Conservation (phyloP, 2,113 vertebrate species). For the Lamprotornis superbus region DNA sequence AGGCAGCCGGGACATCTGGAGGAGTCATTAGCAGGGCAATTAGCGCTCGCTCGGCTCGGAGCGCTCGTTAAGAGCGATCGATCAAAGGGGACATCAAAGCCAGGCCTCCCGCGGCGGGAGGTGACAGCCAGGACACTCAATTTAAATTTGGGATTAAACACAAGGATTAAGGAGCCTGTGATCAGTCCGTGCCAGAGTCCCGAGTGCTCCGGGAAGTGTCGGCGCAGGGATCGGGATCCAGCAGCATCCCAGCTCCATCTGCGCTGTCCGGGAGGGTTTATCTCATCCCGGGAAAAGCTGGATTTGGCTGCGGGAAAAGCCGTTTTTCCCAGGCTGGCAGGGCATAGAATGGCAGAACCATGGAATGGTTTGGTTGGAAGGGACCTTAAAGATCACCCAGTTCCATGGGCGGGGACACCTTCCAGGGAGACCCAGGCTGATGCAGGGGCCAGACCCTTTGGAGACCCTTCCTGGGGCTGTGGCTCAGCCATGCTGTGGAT, state of each 20-base stretch:
- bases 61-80: not conserved
- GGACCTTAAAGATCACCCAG: not conserved
- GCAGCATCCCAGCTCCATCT: not conserved
- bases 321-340: not conserved
- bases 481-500: too few species aligned
- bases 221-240: not conserved
- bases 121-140: not conserved
- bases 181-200: not conserved
- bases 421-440: not conserved
- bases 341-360: accelerated
- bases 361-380: not conserved
- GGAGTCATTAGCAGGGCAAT: not conserved
- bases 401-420: not conserved
- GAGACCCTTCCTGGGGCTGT: not conserved
- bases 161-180: not conserved
- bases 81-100: not conserved
- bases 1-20: not conserved
- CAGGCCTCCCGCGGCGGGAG: not conserved
- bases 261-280: not conserved
- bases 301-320: not conserved
- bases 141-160: not conserved
- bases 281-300: not conserved
- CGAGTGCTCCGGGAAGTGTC: accelerated
- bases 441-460: accelerated
- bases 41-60: not conserved